Evolutionary conservation across 2,888 invertebrate genomes (phyloP), one percentile per base, ranked within the genome.

Genomic region (Chironomus riparius): DNA sequence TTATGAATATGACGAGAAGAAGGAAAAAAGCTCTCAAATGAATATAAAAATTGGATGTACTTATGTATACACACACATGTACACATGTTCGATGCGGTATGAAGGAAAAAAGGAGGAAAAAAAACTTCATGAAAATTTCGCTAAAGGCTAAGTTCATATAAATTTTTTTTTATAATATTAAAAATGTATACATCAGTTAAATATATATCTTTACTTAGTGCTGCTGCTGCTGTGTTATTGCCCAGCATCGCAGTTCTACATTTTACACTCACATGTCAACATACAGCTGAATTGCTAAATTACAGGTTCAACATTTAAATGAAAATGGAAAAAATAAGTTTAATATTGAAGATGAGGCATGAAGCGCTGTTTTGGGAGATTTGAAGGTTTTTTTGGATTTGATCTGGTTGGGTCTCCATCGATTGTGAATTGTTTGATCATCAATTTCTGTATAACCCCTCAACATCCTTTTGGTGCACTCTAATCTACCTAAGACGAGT

Each of bases 11-110:
- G 38, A 38, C 38, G 38, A 38, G 38, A 10, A 38, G 10, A 38
- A 38, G 38, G 38, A 38, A 24, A 71, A 72, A 62, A 73, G 38
- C 62, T 73, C 72, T 73, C 62, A 47, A 62, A 73, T 73, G 72
- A 65, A 50, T 38, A 38, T 38, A 38, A 38, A 38, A 38, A 38
- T 10, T 38, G 38, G 38, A 38, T 38, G 10, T 38, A 38, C 38
- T 47, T 24, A 18, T 56, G 15, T 21, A 70, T 15, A 38, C 38
- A 38, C 38, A 38, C 38, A 38, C 38, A 38, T 38, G 38, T 38
- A 38, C 38, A 38, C 38, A 38, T 38, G 38, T 38, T 38, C 38
- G 38, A 38, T 38, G 38, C 38, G 38, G 38, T 38, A 38, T 38
- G 38, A 38, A 38, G 38, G 38, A 38, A 38, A 38, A n/a, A 56